Percentiles rank a stretch among this genome's conserved stretches.
Conservation (phyloP, 2,113 vertebrate genomes). For the Elephantulus edwardii region DNA sequence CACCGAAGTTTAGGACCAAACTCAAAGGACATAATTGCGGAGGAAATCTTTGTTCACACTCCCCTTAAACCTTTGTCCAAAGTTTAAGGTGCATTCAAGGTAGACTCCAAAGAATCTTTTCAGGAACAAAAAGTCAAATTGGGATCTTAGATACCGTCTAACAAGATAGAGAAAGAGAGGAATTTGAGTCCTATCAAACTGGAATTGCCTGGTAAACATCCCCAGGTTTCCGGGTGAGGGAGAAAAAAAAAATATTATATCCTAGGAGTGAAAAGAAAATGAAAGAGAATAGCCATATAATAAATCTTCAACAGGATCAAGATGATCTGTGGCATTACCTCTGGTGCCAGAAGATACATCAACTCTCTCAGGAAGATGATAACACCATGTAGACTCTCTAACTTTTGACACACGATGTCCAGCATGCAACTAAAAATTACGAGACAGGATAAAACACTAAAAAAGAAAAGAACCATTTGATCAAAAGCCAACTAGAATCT, state of each 20-base stretch:
- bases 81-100: slow-evolving; percentile 4
- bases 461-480: not conserved
- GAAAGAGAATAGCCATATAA: slow-evolving; percentile 25
- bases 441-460: not conserved
- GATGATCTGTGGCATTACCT: not conserved
- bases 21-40: not conserved
- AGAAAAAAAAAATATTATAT: not conserved
- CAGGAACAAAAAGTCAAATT: not conserved
- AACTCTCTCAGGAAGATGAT: not conserved
- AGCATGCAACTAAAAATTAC: slow-evolving; percentile 9
- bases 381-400: not conserved
- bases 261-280: not conserved
- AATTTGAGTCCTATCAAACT: not conserved
- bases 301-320: slow-evolving; percentile 10
- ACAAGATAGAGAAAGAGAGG: not conserved
- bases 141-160: not conserved
- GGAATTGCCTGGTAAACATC: not conserved
- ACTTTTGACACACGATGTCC: not conserved
- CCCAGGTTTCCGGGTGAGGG: not conserved
- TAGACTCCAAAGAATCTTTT: not conserved
- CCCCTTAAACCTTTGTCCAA: not conserved
- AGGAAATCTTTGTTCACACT: slow-evolving; percentile 18
- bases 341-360: not conserved
- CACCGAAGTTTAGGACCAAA: not conserved
- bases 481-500: slow-evolving; percentile 25